A percentile compares a stretch with the other conserved stretches of the same genome.
phyloP scores from a whole-genome alignment of 1,140 invertebrate genomes.

The Drosophila sproati region DNA sequence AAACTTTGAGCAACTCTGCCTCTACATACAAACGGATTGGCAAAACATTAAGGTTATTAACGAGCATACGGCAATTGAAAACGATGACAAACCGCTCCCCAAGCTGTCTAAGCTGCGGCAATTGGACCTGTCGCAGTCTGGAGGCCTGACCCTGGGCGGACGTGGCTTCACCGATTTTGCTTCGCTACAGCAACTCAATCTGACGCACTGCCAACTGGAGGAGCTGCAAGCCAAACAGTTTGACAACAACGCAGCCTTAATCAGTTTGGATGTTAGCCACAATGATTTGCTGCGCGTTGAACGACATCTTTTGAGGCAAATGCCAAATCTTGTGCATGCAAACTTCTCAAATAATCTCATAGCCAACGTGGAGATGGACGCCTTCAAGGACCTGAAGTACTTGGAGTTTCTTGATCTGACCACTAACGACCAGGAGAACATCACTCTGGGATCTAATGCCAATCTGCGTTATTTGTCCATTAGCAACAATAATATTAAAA shows the following conservation, averaged over 20 bases:
- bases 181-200: constrained; percentile 53
- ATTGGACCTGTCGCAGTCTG: constrained; percentile 53
- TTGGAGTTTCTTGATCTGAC: constrained; percentile 58
- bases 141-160: constrained; percentile 47
- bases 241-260: constrained; percentile 24
- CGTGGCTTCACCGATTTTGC: constrained; percentile 47
- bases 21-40: constrained; percentile 47
- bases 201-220: constrained; percentile 54
- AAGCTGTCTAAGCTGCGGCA: constrained; percentile 18
- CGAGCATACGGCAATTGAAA: constrained; percentile 48
- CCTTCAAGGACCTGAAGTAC: constrained; percentile 42
- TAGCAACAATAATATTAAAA: constrained; percentile 66
- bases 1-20: constrained; percentile 50
- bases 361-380: constrained; percentile 43
- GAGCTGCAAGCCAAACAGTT: constrained; percentile 53
- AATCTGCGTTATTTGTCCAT: constrained; percentile 60
- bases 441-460: constrained; percentile 48
- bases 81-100: constrained; percentile 8
- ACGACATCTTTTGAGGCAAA: constrained; percentile 20
- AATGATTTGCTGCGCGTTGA: constrained; percentile 58
- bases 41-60: constrained; percentile 50
- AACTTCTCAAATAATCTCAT: constrained; percentile 76
- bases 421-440: constrained; percentile 66
- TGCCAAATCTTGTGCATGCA: constrained; percentile 54
- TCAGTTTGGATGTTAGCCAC: constrained; percentile 61